Evolutionary conservation across 2,888 invertebrate genomes (phyloP), one percentile per base, ranked within the genome.

Genomic region (Caenorhabditis afra): DNA sequence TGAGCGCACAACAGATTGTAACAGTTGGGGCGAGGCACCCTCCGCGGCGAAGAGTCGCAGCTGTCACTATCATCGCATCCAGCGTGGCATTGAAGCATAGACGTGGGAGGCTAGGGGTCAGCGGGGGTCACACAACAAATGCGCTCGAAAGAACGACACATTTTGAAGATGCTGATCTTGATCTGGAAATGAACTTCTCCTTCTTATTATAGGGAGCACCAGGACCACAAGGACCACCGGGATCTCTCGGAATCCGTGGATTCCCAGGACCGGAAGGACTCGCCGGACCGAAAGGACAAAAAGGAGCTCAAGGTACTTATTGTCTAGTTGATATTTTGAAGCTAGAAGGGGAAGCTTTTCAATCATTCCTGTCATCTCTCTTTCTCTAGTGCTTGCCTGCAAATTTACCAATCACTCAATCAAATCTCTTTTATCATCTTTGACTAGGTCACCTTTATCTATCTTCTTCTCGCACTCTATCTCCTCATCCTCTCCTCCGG

Each of bases 241-340:
- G 84, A 62, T 66, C 80, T 0, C 77, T 78, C 8, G 90, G 96
- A 78, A 93, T 93, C 81, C 93, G 93, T 47, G 96, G 96, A 50
- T 95, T 94, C 90, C 94, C 94, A 29, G 96, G 96, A 23, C 92
- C 93, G 22, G 95, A 95, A 92, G 96, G 96, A 49, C 93, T 94
- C n/a, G 93, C 94, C 82, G 96, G 96, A 74, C 93, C 95, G 1
- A 96, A 95, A 91, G 96, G 96, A 53, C 94, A 94, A 84, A 96
- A 95, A 91, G 96, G 96, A 77, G 95, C 95, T 87, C 93, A 94
- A 71, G 82, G 79, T 41, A 41, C 41, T 41, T 41, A 44, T 39
- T 41, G 29, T 52, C 52, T 52, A 52, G 52, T 52, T 52, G 49
- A 8, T 22, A 11, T 29, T 11, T 37, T 11, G 37, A 37, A 37